phyloP scores from a whole-genome alignment of 2,888 invertebrate genomes.

The Itoplectis maculator region DNA sequence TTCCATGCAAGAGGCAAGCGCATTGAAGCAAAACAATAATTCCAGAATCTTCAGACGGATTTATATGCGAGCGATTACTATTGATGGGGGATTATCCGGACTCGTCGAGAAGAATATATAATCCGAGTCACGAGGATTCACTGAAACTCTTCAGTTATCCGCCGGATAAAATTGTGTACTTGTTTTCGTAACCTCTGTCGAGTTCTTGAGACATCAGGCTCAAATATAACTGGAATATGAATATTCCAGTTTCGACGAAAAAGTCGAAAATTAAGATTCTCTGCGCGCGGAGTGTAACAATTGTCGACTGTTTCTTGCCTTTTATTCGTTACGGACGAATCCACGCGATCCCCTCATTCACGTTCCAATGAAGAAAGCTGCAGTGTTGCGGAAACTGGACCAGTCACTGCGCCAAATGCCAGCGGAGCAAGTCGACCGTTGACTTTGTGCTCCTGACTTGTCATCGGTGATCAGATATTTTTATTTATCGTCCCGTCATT shows the following conservation, averaged over 20 bases:
- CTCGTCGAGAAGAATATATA: background rate
- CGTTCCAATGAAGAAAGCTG: conserved; percentile 38
- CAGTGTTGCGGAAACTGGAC: conserved; percentile 34
- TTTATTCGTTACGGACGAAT: conserved; percentile 13
- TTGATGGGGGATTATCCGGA: background rate
- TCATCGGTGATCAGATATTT: background rate
- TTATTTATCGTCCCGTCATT: background rate
- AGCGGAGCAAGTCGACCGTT: conserved; percentile 5
- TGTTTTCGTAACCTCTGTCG: background rate
- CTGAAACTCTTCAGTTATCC: background rate
- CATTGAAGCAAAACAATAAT: background rate
- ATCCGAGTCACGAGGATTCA: background rate
- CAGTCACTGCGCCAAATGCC: conserved; percentile 16
- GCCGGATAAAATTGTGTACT: background rate
- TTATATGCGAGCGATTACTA: background rate
- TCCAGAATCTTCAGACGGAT: background rate
- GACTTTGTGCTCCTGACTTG: background rate
- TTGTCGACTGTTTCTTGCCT: conserved; percentile 9
- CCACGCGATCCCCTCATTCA: conserved; percentile 27
- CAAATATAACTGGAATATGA: background rate
- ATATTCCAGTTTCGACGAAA: background rate
- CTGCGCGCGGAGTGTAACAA: background rate
- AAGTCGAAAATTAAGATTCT: background rate
- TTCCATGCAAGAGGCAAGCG: background rate
- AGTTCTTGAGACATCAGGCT: background rate